A percentile compares a stretch with the other conserved stretches of the same genome.
Evolutionary conservation across 2,888 invertebrate species (phyloP).

Genomic region (Gymnocheta viridis): DNA sequence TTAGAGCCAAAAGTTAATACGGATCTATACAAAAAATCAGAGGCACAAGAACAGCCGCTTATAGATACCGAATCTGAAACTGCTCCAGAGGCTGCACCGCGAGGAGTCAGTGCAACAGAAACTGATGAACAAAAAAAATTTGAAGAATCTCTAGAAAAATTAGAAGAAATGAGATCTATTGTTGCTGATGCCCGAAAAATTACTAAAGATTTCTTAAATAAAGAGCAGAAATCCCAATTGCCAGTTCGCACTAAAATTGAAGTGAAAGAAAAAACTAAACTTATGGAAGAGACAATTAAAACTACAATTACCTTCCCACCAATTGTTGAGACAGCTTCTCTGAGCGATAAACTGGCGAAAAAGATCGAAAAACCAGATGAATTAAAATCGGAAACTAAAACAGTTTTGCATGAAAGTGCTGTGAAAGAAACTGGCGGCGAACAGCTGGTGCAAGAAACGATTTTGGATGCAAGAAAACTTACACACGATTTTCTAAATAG

Average conservation of each 20-base stretch:
- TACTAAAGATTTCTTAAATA: conserved; percentile 76
- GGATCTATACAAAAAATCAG: conserved; percentile 66
- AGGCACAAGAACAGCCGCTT: conserved; percentile 36
- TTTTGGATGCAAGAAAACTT: conserved; percentile 71
- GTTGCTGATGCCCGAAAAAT: conserved; percentile 72
- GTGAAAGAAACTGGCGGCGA: neutral
- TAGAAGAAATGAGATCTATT: conserved; percentile 63
- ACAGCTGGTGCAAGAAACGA: neutral
- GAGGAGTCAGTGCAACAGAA: conserved; percentile 9
- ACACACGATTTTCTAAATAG: conserved; percentile 75
- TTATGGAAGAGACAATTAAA: conserved; percentile 70
- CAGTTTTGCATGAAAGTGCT: neutral
- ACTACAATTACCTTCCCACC: conserved; percentile 59
- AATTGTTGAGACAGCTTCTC: conserved; percentile 42
- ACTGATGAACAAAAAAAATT: conserved; percentile 2
- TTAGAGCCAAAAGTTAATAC: conserved; percentile 75
- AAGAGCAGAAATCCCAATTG: conserved; percentile 76
- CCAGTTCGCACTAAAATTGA: conserved; percentile 52
- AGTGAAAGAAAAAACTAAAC: conserved; percentile 60
- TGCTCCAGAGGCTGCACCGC: conserved; percentile 33
- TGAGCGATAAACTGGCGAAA: conserved; percentile 1
- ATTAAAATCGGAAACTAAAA: neutral
- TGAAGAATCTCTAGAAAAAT: conserved; percentile 42
- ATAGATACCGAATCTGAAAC: neutral
- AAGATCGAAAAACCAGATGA: neutral